Percentiles rank a stretch among this genome's conserved stretches.
phyloP scores from a whole-genome alignment of 2,113 vertebrate species.

The Anas platyrhynchos region DNA sequence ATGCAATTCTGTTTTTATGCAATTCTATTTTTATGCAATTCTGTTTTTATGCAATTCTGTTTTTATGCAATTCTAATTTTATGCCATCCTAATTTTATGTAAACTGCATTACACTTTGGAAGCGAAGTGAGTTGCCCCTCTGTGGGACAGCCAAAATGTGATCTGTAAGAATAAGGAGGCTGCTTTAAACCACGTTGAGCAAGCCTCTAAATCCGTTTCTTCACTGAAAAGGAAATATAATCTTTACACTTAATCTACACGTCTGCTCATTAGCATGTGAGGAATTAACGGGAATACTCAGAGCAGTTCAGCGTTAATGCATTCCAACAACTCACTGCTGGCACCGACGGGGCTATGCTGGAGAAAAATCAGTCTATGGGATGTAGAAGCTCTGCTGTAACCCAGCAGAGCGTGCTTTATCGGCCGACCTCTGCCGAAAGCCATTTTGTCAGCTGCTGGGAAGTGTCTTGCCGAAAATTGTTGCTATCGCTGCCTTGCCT shows the following conservation, averaged over 20 bases:
- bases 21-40: too few species aligned
- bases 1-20: too few species aligned
- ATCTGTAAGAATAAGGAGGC: neutral
- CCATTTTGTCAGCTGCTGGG: neutral
- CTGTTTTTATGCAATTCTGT: too few species aligned
- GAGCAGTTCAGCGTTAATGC: neutral
- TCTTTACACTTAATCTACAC: too few species aligned
- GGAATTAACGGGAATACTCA: neutral
- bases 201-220: too few species aligned
- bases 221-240: too few species aligned
- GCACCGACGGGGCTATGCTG: too few species aligned
- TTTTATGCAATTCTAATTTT: too few species aligned
- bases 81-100: too few species aligned
- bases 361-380: neutral
- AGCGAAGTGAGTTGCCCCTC: neutral
- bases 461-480: neutral
- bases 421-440: neutral
- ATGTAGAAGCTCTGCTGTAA: neutral
- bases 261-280: neutral
- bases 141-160: neutral
- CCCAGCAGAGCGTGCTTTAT: neutral
- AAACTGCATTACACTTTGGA: too few species aligned
- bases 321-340: neutral
- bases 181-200: neutral
- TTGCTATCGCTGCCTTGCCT: too few species aligned